A percentile compares a stretch with the other conserved stretches of the same genome.
Conservation (phyloP, 2,888 invertebrate species). For the Blera fallax region DNA sequence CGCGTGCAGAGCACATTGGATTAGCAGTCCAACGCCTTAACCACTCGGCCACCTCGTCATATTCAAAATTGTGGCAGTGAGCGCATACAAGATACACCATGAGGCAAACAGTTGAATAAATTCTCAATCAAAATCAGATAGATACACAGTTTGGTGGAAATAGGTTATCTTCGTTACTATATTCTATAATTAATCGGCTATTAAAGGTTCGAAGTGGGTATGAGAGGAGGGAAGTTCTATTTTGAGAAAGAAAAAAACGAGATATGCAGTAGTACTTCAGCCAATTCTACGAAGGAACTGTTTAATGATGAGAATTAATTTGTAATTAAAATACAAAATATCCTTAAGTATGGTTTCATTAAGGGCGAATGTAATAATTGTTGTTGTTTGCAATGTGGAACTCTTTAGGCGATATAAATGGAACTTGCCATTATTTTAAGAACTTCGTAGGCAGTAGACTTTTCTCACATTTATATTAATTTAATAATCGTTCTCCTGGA, state of each 20-base stretch:
- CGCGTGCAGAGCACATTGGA: slow-evolving; percentile 73
- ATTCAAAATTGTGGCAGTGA: not conserved
- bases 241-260: not conserved
- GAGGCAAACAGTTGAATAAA: not conserved
- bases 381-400: too few relatives aligned
- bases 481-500: too few relatives aligned
- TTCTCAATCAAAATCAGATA: not conserved
- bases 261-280: not conserved
- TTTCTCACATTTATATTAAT: too few relatives aligned
- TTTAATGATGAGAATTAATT: not conserved
- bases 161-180: not conserved
- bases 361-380: too few relatives aligned
- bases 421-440: too few relatives aligned
- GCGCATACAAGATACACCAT: not conserved
- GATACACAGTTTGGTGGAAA: not conserved
- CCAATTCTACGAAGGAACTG: not conserved
- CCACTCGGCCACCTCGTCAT: slow-evolving; percentile 73
- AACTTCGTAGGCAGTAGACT: too few relatives aligned
- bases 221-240: not conserved
- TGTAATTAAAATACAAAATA: too few relatives aligned
- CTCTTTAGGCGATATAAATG: too few relatives aligned
- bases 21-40: slow-evolving; percentile 73
- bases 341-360: too few relatives aligned
- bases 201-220: not conserved
- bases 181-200: not conserved